Conservation (phyloP, 2,888 invertebrate species). For the Amorpha juglandis region DNA sequence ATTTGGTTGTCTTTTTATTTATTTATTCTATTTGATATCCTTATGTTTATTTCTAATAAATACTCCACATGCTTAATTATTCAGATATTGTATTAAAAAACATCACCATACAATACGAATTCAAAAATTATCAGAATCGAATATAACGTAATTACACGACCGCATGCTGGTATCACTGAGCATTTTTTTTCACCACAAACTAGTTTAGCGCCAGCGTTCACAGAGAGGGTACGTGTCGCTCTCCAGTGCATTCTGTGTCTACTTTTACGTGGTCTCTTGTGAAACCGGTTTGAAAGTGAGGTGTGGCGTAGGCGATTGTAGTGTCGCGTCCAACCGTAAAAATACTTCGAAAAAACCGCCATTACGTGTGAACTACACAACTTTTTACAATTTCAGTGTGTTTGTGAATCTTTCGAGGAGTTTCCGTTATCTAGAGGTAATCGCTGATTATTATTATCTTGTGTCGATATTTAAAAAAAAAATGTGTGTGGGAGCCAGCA, state of each 20-base stretch:
- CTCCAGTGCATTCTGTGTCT: slow-evolving; percentile 48
- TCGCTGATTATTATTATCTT: slow-evolving; percentile 30
- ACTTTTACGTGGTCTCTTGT: slow-evolving; percentile 74
- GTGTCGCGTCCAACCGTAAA: slow-evolving; percentile 72
- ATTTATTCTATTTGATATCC: no score
- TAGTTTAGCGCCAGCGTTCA: slow-evolving; percentile 59
- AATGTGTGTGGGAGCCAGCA: slow-evolving; percentile 12
- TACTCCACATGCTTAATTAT: no score
- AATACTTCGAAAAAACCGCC: slow-evolving; percentile 50
- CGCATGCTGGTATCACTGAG: slow-evolving; percentile 54
- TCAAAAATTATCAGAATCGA: slow-evolving; percentile 17
- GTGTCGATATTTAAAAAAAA: slow-evolving; percentile 17
- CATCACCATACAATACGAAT: no score
- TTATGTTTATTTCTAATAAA: no score
- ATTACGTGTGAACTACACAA: slow-evolving; percentile 46
- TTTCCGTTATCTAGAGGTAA: slow-evolving; percentile 38
- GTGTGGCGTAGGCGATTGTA: slow-evolving; percentile 73
- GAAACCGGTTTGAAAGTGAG: slow-evolving; percentile 78
- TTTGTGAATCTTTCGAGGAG: slow-evolving; percentile 47
- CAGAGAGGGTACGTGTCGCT: slow-evolving; percentile 49
- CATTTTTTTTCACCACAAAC: slow-evolving; percentile 54
- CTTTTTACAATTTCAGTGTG: slow-evolving; percentile 47
- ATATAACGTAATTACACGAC: slow-evolving; percentile 29
- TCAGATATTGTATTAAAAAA: no score
- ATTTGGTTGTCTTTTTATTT: no score